phyloP scores from a whole-genome alignment of 2,797 vertebrate species.

The Cuniculus paca region DNA sequence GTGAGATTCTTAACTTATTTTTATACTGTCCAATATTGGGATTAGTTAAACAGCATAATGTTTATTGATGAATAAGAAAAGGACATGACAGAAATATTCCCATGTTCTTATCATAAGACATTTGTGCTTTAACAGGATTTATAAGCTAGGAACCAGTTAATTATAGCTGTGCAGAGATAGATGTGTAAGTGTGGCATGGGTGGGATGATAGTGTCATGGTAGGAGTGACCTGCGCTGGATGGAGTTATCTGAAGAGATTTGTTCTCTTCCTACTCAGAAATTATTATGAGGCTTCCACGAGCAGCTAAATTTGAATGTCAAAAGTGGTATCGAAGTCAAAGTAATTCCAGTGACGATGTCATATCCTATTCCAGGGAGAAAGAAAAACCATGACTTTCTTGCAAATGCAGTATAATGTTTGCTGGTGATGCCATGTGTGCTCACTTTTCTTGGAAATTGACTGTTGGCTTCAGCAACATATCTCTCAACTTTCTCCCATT shows the following conservation, averaged over 20 bases:
- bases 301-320: constrained; percentile 7
- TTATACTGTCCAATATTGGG: neutral
- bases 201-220: neutral
- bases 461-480: neutral
- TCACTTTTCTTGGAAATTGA: constrained; percentile 27
- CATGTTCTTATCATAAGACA: constrained; percentile 1
- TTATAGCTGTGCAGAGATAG: constrained; percentile 11
- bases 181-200: neutral
- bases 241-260: constrained; percentile 31
- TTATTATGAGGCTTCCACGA: constrained; percentile 32
- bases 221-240: neutral
- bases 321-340: constrained; percentile 7
- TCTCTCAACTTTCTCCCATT: neutral
- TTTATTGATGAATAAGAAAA: constrained; percentile 34
- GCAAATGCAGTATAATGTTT: neutral
- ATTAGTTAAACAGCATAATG: constrained; percentile 11
- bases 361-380: neutral
- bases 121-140: constrained; percentile 23
- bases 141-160: neutral
- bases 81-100: neutral
- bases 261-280: neutral
- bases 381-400: neutral
- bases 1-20: constrained; percentile 10
- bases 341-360: neutral
- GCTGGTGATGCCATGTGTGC: neutral